phyloP scores from a whole-genome alignment of 2,113 vertebrate species.

The Bostrychus sinensis region DNA sequence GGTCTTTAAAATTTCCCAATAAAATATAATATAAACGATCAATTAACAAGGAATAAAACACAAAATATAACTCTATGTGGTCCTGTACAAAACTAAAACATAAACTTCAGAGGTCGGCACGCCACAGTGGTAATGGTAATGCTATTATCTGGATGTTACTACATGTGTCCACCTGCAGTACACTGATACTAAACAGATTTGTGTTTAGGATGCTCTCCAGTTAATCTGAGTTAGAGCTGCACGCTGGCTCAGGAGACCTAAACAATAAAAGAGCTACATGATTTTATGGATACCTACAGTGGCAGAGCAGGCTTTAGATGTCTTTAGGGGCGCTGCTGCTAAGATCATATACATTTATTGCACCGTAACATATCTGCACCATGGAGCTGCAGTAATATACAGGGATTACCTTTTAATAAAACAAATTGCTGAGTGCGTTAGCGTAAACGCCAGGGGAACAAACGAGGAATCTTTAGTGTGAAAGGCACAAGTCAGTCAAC shows the following conservation, averaged over 20 bases:
- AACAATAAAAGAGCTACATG: neutral
- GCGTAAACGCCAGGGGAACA: neutral
- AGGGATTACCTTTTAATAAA: conserved; percentile 9
- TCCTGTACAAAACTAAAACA: too few relatives aligned
- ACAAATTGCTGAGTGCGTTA: conserved; percentile 4
- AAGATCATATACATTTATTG: neutral
- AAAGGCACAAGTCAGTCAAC: neutral
- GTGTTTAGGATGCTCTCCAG: too few relatives aligned
- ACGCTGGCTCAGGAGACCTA: neutral
- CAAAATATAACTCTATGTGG: too few relatives aligned
- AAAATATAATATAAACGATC: too few relatives aligned
- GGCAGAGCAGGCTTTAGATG: neutral
- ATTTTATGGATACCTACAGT: neutral
- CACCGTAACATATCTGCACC: neutral
- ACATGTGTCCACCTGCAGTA: too few relatives aligned
- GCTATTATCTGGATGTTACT: neutral
- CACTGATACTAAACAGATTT: neutral
- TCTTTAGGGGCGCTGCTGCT: neutral
- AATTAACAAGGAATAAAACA: too few relatives aligned
- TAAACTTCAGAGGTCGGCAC: too few relatives aligned
- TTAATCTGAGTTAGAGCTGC: neutral
- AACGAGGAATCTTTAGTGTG: neutral
- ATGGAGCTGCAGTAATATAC: neutral
- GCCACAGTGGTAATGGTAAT: too few relatives aligned
- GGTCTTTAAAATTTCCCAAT: too few relatives aligned